phyloP scores from a whole-genome alignment of 2,113 vertebrate genomes.

The Pao palembangensis region DNA sequence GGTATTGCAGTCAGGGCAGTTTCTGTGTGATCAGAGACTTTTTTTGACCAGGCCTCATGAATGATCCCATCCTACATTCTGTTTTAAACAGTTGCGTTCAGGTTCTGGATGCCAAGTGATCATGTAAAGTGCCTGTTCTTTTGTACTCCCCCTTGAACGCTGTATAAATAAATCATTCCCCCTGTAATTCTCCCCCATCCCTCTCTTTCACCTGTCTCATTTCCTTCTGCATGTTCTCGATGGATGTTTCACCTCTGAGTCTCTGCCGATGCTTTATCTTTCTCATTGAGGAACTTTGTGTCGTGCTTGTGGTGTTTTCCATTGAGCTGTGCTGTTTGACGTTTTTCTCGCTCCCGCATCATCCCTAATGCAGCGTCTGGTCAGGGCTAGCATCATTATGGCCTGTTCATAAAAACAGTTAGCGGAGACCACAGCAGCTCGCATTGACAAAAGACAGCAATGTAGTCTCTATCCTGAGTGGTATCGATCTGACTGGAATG shows the following conservation, averaged over 20 bases:
- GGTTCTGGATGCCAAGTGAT: constrained; percentile 23
- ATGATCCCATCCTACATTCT: constrained; percentile 37
- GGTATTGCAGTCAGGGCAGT: constrained; percentile 51
- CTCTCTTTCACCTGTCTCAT: constrained; percentile 52
- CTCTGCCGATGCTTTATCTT: background rate
- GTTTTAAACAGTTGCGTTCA: constrained; percentile 16
- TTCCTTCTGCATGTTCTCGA: constrained; percentile 32
- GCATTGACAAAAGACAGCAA: constrained; percentile 58
- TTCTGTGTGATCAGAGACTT: constrained; percentile 33
- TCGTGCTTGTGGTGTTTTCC: constrained; percentile 36
- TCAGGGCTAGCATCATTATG: constrained; percentile 39
- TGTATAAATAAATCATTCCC: constrained; percentile 56
- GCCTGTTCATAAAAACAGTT: constrained; percentile 28
- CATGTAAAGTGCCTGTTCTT: constrained; percentile 53
- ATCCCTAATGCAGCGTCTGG: constrained; percentile 46
- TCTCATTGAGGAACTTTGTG: constrained; percentile 14
- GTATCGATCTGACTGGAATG: constrained; percentile 61
- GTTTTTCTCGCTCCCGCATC: constrained; percentile 21
- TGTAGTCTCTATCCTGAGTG: constrained; percentile 53
- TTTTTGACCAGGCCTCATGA: constrained; percentile 41
- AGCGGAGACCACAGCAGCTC: constrained; percentile 46
- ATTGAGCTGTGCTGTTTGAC: constrained; percentile 14
- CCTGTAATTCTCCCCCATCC: constrained; percentile 23
- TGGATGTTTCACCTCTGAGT: background rate
- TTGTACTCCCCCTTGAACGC: constrained; percentile 26